Conservation (phyloP, 2,888 invertebrate genomes). For the Cataglyphis altisquamis region DNA sequence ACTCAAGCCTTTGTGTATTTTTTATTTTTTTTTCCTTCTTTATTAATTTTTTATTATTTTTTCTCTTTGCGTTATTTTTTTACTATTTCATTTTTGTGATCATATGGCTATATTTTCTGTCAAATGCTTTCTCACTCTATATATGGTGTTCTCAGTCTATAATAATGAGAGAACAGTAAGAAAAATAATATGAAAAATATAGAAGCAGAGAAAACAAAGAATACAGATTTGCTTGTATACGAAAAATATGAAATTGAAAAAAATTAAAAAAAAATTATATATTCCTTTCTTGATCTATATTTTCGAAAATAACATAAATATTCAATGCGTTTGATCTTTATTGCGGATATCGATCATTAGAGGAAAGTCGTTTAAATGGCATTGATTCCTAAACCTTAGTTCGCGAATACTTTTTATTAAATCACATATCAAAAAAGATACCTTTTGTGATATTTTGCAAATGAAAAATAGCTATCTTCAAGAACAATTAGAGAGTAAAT, state of each 20-base stretch:
- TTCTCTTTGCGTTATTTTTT: no score
- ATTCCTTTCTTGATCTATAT: slow-evolving; percentile 21
- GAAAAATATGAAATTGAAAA: background rate
- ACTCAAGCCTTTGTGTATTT: no score
- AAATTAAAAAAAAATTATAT: background rate
- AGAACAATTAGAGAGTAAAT: slow-evolving; percentile 1
- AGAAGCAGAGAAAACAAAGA: background rate
- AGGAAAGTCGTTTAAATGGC: no score
- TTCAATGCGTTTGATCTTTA: background rate
- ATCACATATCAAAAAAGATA: no score
- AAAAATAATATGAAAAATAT: background rate
- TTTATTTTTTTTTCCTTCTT: no score
- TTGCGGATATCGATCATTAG: background rate
- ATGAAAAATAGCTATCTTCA: background rate
- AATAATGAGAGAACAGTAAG: no score
- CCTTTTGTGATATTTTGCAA: background rate
- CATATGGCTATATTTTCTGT: no score
- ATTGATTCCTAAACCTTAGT: background rate
- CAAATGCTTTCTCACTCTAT: no score
- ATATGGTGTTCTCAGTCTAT: no score
- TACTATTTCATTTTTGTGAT: no score
- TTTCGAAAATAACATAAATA: slow-evolving; percentile 18
- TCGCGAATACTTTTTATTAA: background rate
- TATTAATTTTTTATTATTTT: no score
- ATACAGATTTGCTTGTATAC: background rate